phyloP scores from a whole-genome alignment of 35 echinoderm and acorn worm species.

The Apostichopus californicus region DNA sequence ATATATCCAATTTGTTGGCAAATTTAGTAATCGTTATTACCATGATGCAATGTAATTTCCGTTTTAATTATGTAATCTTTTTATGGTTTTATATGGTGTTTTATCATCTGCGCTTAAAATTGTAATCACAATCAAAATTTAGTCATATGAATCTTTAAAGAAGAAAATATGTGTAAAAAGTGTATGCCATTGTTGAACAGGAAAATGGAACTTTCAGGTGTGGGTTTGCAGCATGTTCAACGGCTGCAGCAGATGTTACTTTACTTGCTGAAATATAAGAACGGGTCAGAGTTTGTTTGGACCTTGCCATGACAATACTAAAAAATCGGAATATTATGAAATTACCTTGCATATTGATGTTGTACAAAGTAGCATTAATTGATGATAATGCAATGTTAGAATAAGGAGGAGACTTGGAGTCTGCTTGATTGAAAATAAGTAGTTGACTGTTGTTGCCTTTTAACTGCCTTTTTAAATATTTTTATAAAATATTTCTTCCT shows the following conservation, averaged over 20 bases:
- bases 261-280: no score
- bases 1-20: conserved; percentile 18
- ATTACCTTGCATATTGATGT: not conserved
- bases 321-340: no score
- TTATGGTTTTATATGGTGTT: conserved; percentile 40
- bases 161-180: not conserved
- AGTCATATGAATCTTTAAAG: not conserved
- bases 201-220: not conserved
- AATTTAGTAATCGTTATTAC: conserved; percentile 1
- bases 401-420: not conserved
- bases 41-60: conserved; percentile 34
- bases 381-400: not conserved
- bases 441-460: not conserved
- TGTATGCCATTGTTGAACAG: not conserved
- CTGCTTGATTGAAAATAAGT: not conserved
- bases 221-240: not conserved
- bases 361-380: not conserved
- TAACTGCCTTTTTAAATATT: not conserved
- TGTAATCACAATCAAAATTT: conserved; percentile 23
- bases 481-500: no score
- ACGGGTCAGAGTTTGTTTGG: no score
- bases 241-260: not conserved
- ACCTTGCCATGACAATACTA: no score
- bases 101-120: conserved; percentile 10
- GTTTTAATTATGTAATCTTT: conserved; percentile 15